phyloP scores from a whole-genome alignment of 2,888 invertebrate genomes.

The Rhodophaea formosa region DNA sequence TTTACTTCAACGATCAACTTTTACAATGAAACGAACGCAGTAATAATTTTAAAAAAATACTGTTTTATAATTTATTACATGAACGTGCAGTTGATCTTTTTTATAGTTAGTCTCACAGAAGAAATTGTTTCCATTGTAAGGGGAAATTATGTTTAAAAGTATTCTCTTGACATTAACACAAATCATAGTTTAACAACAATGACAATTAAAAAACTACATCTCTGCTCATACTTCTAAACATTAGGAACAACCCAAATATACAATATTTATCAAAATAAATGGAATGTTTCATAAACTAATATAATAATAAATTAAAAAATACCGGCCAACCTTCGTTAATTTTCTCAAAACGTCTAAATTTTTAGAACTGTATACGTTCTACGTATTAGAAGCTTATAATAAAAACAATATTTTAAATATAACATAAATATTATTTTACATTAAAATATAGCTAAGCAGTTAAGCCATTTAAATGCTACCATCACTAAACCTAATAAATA shows the following conservation, averaged over 20 bases:
- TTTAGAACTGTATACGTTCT: constrained; percentile 55
- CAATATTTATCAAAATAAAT: constrained; percentile 49
- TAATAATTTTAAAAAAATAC: too few species aligned
- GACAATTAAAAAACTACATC: constrained; percentile 19
- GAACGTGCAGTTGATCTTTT: too few species aligned
- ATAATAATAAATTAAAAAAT: constrained; percentile 45
- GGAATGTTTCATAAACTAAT: constrained; percentile 50
- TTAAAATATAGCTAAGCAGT: constrained; percentile 73
- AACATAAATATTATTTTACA: constrained; percentile 80
- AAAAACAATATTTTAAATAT: constrained; percentile 75
- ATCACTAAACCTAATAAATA: constrained; percentile 78
- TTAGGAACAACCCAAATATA: constrained; percentile 71
- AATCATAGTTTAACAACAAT: not conserved
- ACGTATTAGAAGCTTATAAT: constrained; percentile 61
- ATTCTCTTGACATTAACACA: not conserved
- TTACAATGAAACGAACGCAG: too few species aligned
- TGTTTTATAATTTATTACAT: too few species aligned
- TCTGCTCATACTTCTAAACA: constrained; percentile 51
- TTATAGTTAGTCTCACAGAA: too few species aligned
- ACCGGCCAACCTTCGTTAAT: constrained; percentile 20
- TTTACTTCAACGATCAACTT: too few species aligned
- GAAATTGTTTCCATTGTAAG: too few species aligned
- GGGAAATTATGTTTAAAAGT: too few species aligned
- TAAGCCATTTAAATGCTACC: constrained; percentile 74
- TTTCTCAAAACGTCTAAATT: constrained; percentile 20